Evolutionary conservation across 2,888 invertebrate genomes (phyloP).

Genomic region (Boloria euphrosyne): DNA sequence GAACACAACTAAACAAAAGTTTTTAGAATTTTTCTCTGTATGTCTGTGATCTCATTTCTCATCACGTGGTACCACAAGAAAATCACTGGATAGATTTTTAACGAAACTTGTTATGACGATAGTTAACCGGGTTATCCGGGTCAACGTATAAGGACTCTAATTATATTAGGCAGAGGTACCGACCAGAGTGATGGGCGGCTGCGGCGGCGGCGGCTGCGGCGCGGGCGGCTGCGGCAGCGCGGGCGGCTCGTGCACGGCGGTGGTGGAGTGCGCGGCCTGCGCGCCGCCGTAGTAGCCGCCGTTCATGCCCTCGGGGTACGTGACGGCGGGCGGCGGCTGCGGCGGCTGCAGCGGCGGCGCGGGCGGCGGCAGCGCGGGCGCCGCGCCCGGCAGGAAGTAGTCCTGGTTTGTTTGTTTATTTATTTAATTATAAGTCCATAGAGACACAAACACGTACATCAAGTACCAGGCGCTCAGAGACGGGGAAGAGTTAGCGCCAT

Average conservation of each 20-base stretch:
- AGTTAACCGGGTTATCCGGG: constrained; percentile 51
- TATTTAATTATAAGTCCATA: no score
- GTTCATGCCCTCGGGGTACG: constrained; percentile 52
- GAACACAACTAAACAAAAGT: no score
- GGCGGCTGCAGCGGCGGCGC: constrained; percentile 56
- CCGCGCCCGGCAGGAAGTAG: constrained; percentile 86
- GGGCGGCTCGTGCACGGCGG: constrained; percentile 78
- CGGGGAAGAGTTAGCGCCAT: no score
- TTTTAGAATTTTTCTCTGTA: no score
- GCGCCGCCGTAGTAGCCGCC: constrained; percentile 65
- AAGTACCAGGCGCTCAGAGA: no score
- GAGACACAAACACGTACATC: no score
- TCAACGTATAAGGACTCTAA: constrained; percentile 39
- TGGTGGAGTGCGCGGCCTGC: constrained; percentile 95
- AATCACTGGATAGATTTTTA: no score
- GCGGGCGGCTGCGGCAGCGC: constrained; percentile 63
- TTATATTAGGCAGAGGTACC: no score
- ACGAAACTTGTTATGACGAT: no score
- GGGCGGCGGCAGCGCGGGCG: constrained; percentile 53
- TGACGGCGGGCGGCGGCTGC: constrained; percentile 60
- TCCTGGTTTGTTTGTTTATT: no score
- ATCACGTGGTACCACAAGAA: no score
- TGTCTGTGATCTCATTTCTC: no score
- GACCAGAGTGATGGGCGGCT: constrained; percentile 55
- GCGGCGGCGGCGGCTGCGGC: constrained; percentile 61